A percentile compares a stretch with the other conserved stretches of the same genome.
Evolutionary conservation across 2,797 vertebrate species (phyloP).

Genomic region (Onychomys arenicola): DNA sequence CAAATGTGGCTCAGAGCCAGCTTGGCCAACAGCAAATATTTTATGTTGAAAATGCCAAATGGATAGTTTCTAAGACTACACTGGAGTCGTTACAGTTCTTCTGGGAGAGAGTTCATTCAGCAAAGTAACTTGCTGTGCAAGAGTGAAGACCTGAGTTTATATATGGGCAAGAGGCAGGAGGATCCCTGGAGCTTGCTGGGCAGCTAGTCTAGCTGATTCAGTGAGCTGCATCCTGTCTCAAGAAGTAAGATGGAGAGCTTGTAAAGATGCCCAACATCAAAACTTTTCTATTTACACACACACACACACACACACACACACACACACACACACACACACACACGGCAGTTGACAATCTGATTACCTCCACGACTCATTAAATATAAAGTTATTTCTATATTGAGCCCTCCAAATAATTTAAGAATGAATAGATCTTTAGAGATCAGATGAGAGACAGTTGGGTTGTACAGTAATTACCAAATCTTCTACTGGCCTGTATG

Average conservation of each 20-base stretch:
- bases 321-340: background rate
- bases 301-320: background rate
- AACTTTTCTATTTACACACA: background rate
- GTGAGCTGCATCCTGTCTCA: background rate
- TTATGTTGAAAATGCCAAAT: background rate
- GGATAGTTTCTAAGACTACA: background rate
- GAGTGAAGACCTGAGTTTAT: background rate
- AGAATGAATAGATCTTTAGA: background rate
- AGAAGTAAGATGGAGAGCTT: background rate
- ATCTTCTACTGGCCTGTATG: background rate
- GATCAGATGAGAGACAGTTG: background rate
- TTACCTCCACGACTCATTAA: background rate
- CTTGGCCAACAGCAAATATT: background rate
- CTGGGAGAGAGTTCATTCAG: background rate
- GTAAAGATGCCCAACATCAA: background rate
- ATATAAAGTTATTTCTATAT: background rate
- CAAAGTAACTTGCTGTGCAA: background rate
- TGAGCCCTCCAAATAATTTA: background rate
- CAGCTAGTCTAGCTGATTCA: background rate
- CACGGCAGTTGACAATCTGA: background rate
- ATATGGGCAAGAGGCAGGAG: background rate
- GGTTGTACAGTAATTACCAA: background rate
- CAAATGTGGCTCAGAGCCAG: background rate
- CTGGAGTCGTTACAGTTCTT: background rate
- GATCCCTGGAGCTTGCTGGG: too few relatives aligned